phyloP scores from a whole-genome alignment of 2,797 vertebrate genomes.

The Centropyge bicolor region DNA sequence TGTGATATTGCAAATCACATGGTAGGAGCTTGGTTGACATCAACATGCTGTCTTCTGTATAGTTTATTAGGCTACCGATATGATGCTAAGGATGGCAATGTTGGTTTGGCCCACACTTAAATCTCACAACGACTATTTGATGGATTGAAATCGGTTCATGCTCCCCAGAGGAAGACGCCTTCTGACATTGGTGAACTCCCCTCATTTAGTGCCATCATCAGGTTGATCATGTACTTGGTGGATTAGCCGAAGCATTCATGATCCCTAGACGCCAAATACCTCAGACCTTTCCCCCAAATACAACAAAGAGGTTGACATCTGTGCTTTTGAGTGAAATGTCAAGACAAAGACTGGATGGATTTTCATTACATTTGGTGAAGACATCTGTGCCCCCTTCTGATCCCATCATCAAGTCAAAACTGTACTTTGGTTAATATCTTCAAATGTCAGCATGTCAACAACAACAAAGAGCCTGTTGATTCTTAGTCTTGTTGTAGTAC shows the following conservation, averaged over 20 bases:
- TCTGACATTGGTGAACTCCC: not conserved
- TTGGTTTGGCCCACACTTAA: not conserved
- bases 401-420: not conserved
- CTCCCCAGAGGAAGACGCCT: not conserved
- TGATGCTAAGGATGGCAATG: not conserved
- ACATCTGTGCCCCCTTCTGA: not conserved
- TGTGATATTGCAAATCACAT: not conserved
- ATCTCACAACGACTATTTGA: not conserved
- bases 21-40: not conserved
- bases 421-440: not conserved
- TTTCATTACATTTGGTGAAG: not conserved
- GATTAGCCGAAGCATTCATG: not conserved
- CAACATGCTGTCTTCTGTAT: no score
- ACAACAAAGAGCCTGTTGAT: not conserved
- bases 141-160: slow-evolving; percentile 7
- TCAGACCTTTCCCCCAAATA: not conserved
- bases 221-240: no score
- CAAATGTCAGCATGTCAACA: not conserved
- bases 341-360: not conserved
- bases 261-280: not conserved
- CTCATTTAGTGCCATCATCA: not conserved
- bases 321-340: not conserved
- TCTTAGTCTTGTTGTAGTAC: not conserved
- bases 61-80: not conserved
- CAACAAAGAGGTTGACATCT: not conserved